Percentiles rank a stretch among this genome's conserved stretches.
phyloP scores from a whole-genome alignment of 1,140 invertebrate genomes.

The Caerostris extrusa region DNA sequence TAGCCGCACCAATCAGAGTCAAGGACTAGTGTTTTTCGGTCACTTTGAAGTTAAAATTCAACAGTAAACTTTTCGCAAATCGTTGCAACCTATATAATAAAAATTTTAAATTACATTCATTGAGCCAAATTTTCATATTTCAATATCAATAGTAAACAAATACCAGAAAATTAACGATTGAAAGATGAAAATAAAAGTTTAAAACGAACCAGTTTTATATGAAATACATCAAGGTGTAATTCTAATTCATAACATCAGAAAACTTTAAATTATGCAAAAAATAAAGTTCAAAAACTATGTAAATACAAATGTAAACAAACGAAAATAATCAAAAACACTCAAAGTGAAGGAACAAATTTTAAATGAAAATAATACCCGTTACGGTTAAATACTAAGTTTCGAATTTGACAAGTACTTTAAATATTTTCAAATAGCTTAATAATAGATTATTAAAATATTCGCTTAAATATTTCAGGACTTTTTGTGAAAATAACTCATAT shows the following conservation, averaged over 20 bases:
- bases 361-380: slow-evolving; percentile 35
- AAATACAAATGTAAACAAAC: background rate
- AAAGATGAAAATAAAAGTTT: background rate
- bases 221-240: background rate
- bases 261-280: background rate
- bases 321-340: background rate
- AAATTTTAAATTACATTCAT: background rate
- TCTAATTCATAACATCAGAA: background rate
- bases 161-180: background rate
- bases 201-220: background rate
- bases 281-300: background rate
- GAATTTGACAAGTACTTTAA: slow-evolving; percentile 1
- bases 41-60: slow-evolving; percentile 58
- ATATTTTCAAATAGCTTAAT: background rate
- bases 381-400: background rate
- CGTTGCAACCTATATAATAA: background rate
- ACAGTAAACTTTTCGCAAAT: background rate
- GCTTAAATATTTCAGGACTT: too few relatives aligned
- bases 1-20: slow-evolving; percentile 65
- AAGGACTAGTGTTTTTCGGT: slow-evolving; percentile 68
- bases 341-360: background rate
- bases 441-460: too few relatives aligned
- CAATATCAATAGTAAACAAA: background rate
- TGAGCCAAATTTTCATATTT: background rate
- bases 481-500: too few relatives aligned